A percentile compares a stretch with the other conserved stretches of the same genome.
Evolutionary conservation across 2,113 vertebrate species (phyloP).

Genomic region (Sterrhoptilus dennistouni): DNA sequence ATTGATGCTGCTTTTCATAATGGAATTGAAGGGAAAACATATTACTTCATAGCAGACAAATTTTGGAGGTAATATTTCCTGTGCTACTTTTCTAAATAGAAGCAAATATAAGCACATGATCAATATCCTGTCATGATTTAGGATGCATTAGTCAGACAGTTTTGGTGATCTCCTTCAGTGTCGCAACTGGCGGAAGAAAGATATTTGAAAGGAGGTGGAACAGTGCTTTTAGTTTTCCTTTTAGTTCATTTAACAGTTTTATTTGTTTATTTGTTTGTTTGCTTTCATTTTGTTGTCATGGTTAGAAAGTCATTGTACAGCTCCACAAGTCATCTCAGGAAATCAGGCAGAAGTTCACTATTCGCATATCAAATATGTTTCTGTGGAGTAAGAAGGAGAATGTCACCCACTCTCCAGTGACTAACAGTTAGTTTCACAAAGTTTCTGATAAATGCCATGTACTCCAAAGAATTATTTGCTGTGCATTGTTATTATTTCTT

Average conservation of each 20-base stretch:
- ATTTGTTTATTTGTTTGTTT: neutral
- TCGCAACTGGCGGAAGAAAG: neutral
- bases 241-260: neutral
- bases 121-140: constrained; percentile 12
- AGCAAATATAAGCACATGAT: neutral
- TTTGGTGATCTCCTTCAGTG: neutral
- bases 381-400: neutral
- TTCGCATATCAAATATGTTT: neutral
- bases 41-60: constrained; percentile 77
- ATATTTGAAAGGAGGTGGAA: neutral
- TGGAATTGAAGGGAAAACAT: constrained; percentile 74
- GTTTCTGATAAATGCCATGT: neutral
- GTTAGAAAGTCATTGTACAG: neutral
- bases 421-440: neutral
- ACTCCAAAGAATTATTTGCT: neutral
- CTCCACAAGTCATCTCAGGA: neutral
- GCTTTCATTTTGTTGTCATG: neutral
- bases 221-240: neutral
- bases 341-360: neutral
- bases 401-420: neutral
- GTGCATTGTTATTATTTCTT: neutral
- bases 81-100: neutral
- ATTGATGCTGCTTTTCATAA: constrained; percentile 80
- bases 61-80: constrained; percentile 80
- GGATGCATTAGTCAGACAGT: neutral